Conservation (phyloP, 2,797 vertebrate species). For the Argya squamiceps region DNA sequence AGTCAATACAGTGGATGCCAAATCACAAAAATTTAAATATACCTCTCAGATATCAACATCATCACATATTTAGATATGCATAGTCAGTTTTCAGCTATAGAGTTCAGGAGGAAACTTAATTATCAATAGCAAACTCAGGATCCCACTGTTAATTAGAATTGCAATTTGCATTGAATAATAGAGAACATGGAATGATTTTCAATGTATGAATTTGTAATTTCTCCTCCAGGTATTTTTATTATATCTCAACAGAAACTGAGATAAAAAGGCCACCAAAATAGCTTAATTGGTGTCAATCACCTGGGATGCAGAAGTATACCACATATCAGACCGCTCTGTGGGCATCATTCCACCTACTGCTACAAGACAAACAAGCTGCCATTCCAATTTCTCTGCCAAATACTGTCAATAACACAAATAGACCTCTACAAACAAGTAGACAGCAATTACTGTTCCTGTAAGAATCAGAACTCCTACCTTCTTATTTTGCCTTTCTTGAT, state of each 20-base stretch:
- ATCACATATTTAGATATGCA: neutral
- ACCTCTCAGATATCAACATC: neutral
- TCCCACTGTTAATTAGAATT: constrained; percentile 26
- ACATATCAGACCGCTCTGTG: neutral
- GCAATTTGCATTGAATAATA: constrained; percentile 3
- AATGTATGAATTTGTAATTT: neutral
- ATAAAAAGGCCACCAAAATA: constrained; percentile 7
- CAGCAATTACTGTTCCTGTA: neutral
- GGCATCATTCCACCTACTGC: neutral
- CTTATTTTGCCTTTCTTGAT: neutral
- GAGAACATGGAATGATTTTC: neutral
- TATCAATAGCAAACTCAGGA: neutral
- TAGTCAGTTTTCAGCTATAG: neutral
- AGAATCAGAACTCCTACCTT: neutral
- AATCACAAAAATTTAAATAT: neutral
- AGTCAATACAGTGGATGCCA: neutral
- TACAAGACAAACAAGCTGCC: constrained; percentile 2
- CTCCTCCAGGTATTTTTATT: constrained; percentile 13
- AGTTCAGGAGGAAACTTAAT: constrained; percentile 19
- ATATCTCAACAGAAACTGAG: neutral
- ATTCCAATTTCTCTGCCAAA: neutral
- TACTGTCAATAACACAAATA: neutral
- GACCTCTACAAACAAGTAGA: neutral
- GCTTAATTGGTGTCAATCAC: neutral
- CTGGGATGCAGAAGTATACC: neutral